Percentiles rank a stretch among this genome's conserved stretches.
Evolutionary conservation across 1,140 invertebrate species (phyloP).

Genomic region (Drosophila repletoides): DNA sequence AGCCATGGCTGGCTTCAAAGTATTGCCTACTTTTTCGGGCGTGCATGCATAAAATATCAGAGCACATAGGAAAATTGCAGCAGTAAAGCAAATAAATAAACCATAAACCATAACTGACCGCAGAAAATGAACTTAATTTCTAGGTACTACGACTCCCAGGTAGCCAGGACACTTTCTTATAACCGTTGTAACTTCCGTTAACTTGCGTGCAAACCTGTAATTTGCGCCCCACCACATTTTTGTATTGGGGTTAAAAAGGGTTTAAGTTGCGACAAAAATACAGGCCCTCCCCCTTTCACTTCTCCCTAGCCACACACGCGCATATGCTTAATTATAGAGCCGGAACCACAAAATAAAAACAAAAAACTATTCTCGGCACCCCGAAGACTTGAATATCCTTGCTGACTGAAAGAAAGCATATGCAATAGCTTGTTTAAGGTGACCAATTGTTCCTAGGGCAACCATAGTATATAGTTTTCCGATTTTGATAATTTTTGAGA

Average conservation of each 20-base stretch:
- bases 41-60: conserved; percentile 60
- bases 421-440: no score
- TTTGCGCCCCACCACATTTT: conserved; percentile 21
- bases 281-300: not conserved
- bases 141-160: not conserved
- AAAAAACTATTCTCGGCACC: no score
- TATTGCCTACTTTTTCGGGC: conserved; percentile 22
- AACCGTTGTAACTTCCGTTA: conserved; percentile 59
- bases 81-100: conserved; percentile 69
- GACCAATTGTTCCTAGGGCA: no score
- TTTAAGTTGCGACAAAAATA: conserved; percentile 64
- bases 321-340: conserved; percentile 75
- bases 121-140: conserved; percentile 66
- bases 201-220: conserved; percentile 74
- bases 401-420: no score
- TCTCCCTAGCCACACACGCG: conserved; percentile 40
- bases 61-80: conserved; percentile 58
- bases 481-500: no score
- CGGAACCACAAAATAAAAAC: no score
- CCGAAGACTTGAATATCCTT: no score
- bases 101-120: conserved; percentile 71
- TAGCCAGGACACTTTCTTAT: conserved; percentile 27
- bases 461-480: no score
- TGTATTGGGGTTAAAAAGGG: conserved; percentile 75
- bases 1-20: not conserved